Evolutionary conservation across 2,797 vertebrate genomes (phyloP).

Genomic region (Delichon dasypus): DNA sequence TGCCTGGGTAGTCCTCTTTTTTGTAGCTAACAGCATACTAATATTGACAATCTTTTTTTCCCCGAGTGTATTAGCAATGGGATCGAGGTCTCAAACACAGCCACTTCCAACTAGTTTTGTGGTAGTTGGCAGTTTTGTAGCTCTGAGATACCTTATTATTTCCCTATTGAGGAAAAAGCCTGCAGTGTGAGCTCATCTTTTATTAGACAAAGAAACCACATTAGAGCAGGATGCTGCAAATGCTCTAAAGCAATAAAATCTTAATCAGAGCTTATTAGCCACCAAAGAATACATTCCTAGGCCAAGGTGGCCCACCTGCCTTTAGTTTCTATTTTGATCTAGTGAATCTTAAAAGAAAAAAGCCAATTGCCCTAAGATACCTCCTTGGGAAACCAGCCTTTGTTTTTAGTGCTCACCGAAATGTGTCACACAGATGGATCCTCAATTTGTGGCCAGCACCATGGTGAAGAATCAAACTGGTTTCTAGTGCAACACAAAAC

Average conservation of each 20-base stretch:
- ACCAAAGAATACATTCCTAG: background rate
- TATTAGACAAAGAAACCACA: conserved; percentile 37
- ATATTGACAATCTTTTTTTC: background rate
- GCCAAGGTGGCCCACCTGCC: background rate
- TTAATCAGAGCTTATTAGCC: conserved; percentile 51
- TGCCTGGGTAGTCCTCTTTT: background rate
- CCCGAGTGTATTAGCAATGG: background rate
- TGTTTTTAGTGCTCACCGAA: background rate
- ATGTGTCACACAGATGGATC: background rate
- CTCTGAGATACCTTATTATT: conserved; percentile 21
- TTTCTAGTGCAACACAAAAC: background rate
- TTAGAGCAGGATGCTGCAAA: conserved; percentile 18
- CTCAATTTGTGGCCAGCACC: background rate
- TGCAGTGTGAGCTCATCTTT: conserved; percentile 6
- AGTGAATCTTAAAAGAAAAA: background rate
- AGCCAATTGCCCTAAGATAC: background rate
- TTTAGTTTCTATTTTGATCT: conserved; percentile 17
- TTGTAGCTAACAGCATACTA: background rate
- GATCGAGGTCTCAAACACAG: background rate
- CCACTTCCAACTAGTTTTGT: background rate
- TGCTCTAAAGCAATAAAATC: conserved; percentile 39
- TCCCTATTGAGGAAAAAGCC: background rate
- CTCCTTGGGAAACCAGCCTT: background rate
- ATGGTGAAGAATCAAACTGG: background rate
- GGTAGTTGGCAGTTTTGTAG: background rate